Conservation (phyloP, 2,888 invertebrate genomes). For the Deilephila porcellus region DNA sequence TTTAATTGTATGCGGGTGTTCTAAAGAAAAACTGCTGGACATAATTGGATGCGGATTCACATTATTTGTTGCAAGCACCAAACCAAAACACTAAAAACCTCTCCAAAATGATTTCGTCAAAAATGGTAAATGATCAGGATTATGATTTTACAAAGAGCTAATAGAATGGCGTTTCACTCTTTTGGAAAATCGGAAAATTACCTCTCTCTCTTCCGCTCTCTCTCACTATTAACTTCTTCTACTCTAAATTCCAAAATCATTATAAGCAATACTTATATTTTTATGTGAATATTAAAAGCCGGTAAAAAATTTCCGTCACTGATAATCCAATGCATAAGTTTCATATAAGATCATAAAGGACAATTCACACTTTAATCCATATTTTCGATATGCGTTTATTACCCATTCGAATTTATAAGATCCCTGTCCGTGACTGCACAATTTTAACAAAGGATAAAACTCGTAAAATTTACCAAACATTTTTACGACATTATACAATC, state of each 20-base stretch:
- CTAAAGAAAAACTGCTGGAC: too few relatives aligned
- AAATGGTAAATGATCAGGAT: not conserved
- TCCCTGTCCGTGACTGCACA: not conserved
- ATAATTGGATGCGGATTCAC: too few relatives aligned
- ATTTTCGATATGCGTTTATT: not conserved
- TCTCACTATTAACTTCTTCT: too few relatives aligned
- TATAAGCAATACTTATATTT: too few relatives aligned
- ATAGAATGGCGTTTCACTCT: not conserved
- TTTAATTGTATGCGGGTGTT: too few relatives aligned
- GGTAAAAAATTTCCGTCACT: too few relatives aligned
- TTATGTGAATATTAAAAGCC: too few relatives aligned
- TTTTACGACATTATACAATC: constrained; percentile 44
- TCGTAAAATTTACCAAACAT: constrained; percentile 49
- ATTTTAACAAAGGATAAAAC: constrained; percentile 45
- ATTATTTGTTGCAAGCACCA: too few relatives aligned
- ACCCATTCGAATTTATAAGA: not conserved
- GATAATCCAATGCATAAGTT: too few relatives aligned
- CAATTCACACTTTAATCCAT: not conserved
- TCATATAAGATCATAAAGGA: not conserved
- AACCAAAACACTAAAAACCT: not conserved
- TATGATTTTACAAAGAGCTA: not conserved
- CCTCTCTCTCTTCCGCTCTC: not conserved
- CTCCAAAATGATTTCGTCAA: not conserved
- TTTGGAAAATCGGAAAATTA: not conserved
- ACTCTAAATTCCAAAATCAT: too few relatives aligned